Evolutionary conservation across 30 jellyfish, hydroid and myxozoan species (phyloP).

Genomic region (Morbakka virulenta): DNA sequence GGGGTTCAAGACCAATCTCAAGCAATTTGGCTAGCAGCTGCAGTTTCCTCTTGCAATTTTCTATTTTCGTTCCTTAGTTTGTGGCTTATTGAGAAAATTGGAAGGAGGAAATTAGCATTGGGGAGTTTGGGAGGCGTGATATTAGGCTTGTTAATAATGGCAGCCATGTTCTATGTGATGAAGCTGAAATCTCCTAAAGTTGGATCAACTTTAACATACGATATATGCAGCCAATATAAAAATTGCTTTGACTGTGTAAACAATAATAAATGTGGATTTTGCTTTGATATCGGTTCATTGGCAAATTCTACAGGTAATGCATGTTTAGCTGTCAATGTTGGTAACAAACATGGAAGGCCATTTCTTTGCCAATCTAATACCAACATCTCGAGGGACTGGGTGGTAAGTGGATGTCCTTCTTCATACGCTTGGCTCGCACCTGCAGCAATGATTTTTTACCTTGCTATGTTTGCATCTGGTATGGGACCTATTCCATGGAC

Average conservation of each 20-base stretch:
- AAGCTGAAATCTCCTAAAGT: constrained; percentile 53
- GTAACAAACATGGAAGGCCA: not conserved
- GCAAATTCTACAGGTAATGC: constrained; percentile 15
- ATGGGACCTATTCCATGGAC: constrained; percentile 98
- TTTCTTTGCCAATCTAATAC: not conserved
- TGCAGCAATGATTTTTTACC: constrained; percentile 59
- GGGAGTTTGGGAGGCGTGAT: constrained; percentile 71
- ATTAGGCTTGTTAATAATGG: constrained; percentile 65
- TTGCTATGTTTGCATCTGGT: constrained; percentile 91
- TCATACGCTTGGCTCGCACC: constrained; percentile 92
- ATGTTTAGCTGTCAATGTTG: constrained; percentile 23
- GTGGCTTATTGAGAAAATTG: constrained; percentile 54
- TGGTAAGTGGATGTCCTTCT: constrained; percentile 57
- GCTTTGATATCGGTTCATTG: constrained; percentile 18
- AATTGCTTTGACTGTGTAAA: constrained; percentile 58
- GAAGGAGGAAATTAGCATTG: constrained; percentile 74
- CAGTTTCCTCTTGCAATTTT: constrained; percentile 81
- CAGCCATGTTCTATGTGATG: constrained; percentile 50
- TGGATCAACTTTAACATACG: not conserved
- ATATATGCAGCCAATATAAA: constrained; percentile 16
- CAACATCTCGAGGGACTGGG: constrained; percentile 11
- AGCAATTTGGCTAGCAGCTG: constrained; percentile 87
- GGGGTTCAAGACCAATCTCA: constrained; percentile 66
- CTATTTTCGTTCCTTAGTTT: constrained; percentile 55
- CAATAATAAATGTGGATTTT: constrained; percentile 64